A percentile compares a stretch with the other conserved stretches of the same genome.
Conservation (phyloP, 2,888 invertebrate genomes). For the Urechis unicinctus region DNA sequence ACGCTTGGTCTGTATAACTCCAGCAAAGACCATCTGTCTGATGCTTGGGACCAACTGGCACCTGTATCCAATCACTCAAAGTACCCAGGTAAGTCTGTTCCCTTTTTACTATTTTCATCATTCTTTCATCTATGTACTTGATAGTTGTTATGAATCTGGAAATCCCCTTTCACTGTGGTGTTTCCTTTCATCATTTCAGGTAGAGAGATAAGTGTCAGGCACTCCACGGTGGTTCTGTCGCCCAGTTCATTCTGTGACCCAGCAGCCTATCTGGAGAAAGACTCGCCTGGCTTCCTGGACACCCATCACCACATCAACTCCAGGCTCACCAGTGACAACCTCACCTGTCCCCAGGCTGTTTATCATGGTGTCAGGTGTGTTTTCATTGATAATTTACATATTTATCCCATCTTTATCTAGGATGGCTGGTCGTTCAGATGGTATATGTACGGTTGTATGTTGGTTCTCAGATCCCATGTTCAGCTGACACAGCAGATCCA, state of each 20-base stretch:
- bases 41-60: too few species aligned
- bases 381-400: too few species aligned
- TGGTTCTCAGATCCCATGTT: conserved; percentile 10
- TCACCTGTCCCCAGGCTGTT: conserved; percentile 8
- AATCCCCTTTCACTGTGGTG: not conserved
- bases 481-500: conserved; percentile 11
- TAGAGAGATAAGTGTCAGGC: conserved; percentile 4
- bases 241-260: conserved; percentile 17
- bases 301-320: conserved; percentile 16
- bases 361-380: too few species aligned
- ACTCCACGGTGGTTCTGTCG: conserved; percentile 13
- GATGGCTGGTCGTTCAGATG: not conserved
- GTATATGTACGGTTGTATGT: not conserved
- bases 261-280: conserved; percentile 3
- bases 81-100: not conserved
- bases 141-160: not conserved
- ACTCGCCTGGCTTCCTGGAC: conserved; percentile 2
- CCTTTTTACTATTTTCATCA: not conserved
- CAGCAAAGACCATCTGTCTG: too few species aligned
- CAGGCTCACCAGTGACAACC: not conserved
- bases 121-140: not conserved
- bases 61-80: too few species aligned
- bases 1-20: too few species aligned
- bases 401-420: conserved; percentile 6
- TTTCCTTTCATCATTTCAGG: conserved; percentile 8